Evolutionary conservation across 1,140 invertebrate species (phyloP), one percentile per base, ranked within the genome.

Genomic region (Drosophila santomea): DNA sequence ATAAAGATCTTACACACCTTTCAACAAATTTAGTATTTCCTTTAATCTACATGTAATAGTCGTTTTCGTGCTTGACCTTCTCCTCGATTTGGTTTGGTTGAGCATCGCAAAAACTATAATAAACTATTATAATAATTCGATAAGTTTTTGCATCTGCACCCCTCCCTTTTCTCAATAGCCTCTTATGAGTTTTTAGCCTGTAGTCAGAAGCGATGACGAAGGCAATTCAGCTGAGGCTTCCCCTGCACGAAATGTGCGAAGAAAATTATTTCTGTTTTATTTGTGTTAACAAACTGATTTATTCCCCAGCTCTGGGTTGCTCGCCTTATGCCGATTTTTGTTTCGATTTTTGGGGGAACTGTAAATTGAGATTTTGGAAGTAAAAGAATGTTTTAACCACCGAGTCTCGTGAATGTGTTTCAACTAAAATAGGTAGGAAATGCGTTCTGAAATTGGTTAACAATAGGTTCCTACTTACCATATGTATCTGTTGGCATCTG

Each of bases 261-360:
- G 32, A 81, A 74, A 63, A 47, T 47, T 17, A 17, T 12, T 80
- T 83, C 74, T 78, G 78, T 80, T 80, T 80, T 83, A 82, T 82
- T 84, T 82, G 79, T 84, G 79, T 84, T 84, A 79, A 82, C 80
- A 81, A 76, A 76, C 80, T 83, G 81, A 84, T 84, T 84, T 84
- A 80, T 84, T 78, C 63, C 67, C 38, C 39, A 36, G 50, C 63
- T 50, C 35, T 28, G 35, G 51, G 51, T 62, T 45, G 55, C 72
- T 80, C 51, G 68, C 62, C 74, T 62, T 28, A 56, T 56, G 73
- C 67, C 73, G 20, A 20, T 54, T 45, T 45, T 44, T 44, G 57
- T 51, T 51, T 50, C 4, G 56, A n/a, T 51, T 25, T 52, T 55
- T 43, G 58, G 63, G 36, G 54, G 25, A 14, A 12, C 38, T 20